Base-by-base conservation (phyloP, 2,797 vertebrate species). In the Erithacus rubecula region DNA sequence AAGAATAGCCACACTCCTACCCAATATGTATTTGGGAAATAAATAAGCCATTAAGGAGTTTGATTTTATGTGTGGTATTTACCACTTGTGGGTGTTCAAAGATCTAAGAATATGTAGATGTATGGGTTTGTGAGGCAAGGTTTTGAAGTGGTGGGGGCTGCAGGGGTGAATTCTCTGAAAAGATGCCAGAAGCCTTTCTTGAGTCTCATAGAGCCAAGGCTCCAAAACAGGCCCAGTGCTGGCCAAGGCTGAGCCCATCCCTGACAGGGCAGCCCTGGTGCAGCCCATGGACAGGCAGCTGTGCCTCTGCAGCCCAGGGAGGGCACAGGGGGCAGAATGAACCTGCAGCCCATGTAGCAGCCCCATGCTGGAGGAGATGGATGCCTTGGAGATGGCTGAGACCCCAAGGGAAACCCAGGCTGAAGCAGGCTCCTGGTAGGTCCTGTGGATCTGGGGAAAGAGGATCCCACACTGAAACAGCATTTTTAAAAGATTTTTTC, bases 381-480 rank as follows among this genome's bases (percentile, higher is more conserved):
- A 39, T 51, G 32, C 16, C 37, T 87, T 32, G 29, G 24, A 17
- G 13, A 24, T 29, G n/a, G 17, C 24, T 87, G 76, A 46, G 74
- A 80, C 2, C 11, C 10, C 52, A 46, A 30, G 24, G n/a, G 24
- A 74, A 59, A 24, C 8, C 14, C n/a, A 30, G 32, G 39, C 12
- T 53, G 39, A 46, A 67, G 14, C 39, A 65, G 51, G 24, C 6
- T 74, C 17, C 21, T 46, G 9, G 14, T 6, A 63, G 10, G 20
- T 26, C 29, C 6, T 56, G 14, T 63, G 20, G 27, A 49, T 43
- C 5, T 36, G 29, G 10, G 36, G 37, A 30, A 29, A 34, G 29
- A 51, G 17, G 1, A 83, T 5, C 5, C 20, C 20, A 26, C 2
- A 0, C 1, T 22, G 24, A 17, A 43, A 17, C 27, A 51, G 13